Evolutionary conservation across 2,888 invertebrate genomes (phyloP).

Genomic region (Seira musarum): DNA sequence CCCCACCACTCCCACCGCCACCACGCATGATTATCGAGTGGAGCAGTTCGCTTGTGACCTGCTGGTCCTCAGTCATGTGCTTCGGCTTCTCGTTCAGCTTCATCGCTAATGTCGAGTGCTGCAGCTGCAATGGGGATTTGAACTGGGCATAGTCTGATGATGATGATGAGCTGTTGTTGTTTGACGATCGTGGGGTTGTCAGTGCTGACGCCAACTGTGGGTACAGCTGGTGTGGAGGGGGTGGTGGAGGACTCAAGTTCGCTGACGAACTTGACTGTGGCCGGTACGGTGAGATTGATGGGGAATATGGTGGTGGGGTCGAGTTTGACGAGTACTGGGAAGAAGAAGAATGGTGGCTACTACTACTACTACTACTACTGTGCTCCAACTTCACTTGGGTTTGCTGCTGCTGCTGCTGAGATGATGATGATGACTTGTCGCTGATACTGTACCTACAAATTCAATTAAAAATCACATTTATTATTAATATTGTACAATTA

Average conservation of each 20-base stretch:
- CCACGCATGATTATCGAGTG: constrained; percentile 91
- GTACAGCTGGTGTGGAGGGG: constrained; percentile 72
- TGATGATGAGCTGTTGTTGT: constrained; percentile 13
- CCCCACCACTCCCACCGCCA: not conserved
- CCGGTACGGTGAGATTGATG: constrained; percentile 26
- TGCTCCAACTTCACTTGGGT: constrained; percentile 38
- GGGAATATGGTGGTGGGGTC: constrained; percentile 73
- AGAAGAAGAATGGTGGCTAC: constrained; percentile 39
- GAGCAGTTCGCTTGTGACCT: constrained; percentile 92
- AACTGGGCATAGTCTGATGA: constrained; percentile 35
- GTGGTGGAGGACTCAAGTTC: constrained; percentile 39
- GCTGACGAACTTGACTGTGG: constrained; percentile 24
- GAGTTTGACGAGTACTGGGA: constrained; percentile 73
- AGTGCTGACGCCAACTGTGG: constrained; percentile 70
- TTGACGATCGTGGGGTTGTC: constrained; percentile 74
- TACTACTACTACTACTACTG: constrained; percentile 24
- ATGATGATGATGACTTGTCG: not conserved
- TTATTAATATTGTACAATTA: not conserved
- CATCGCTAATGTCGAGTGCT: constrained; percentile 91
- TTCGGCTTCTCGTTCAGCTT: constrained; percentile 94
- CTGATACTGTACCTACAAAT: constrained; percentile 53
- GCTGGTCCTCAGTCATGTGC: constrained; percentile 90
- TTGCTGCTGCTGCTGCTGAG: constrained; percentile 43
- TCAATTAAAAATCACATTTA: constrained; percentile 27
- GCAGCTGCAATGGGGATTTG: constrained; percentile 78